Evolutionary conservation across 2,888 invertebrate genomes (phyloP).

Genomic region (Syritta pipiens): DNA sequence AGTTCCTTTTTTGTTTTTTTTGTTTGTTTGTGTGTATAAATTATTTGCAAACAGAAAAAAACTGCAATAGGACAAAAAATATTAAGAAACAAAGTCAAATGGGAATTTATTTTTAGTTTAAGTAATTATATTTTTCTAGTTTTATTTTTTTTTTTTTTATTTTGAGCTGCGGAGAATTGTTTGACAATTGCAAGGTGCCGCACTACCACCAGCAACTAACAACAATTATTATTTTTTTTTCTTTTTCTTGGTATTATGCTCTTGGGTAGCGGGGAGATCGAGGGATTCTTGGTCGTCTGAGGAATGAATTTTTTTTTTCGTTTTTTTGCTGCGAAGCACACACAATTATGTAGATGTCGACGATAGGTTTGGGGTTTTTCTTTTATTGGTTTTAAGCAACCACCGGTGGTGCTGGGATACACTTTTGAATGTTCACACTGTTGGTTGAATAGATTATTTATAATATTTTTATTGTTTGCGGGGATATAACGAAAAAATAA

Average conservation of each 20-base stretch:
- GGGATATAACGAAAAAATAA: constrained; percentile 48
- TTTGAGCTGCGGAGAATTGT: constrained; percentile 18
- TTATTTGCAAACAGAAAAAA: constrained; percentile 21
- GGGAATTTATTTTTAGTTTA: neutral
- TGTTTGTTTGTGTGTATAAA: neutral
- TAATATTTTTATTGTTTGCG: constrained; percentile 6
- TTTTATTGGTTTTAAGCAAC: neutral
- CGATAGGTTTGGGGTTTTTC: constrained; percentile 14
- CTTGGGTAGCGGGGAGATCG: constrained; percentile 8
- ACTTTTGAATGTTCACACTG: constrained; percentile 11
- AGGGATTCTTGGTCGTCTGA: constrained; percentile 24
- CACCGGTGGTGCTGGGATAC: neutral
- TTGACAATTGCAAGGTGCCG: constrained; percentile 36
- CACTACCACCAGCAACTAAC: constrained; percentile 21
- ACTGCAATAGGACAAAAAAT: constrained; percentile 31
- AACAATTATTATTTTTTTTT: constrained; percentile 25
- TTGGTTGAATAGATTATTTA: neutral
- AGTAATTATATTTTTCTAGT: neutral
- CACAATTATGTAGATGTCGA: constrained; percentile 26
- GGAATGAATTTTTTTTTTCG: constrained; percentile 20
- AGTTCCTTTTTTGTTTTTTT: neutral
- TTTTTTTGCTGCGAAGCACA: constrained; percentile 37
- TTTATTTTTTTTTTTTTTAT: constrained; percentile 4
- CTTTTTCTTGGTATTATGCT: constrained; percentile 17
- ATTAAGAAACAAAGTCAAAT: constrained; percentile 11